Evolutionary conservation across 1,140 invertebrate species (phyloP).

Genomic region (Streblospio benedicti): DNA sequence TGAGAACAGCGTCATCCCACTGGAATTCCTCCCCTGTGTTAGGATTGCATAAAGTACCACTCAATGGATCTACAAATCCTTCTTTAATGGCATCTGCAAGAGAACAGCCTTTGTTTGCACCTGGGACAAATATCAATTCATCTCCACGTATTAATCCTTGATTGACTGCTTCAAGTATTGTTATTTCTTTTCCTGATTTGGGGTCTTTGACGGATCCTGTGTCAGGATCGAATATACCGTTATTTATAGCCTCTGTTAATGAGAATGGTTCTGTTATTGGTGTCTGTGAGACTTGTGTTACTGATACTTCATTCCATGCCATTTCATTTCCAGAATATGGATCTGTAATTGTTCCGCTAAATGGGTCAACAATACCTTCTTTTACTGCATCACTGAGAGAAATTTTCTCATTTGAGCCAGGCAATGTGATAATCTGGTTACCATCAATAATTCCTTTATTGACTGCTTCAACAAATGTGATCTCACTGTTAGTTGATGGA

Average conservation of each 20-base stretch:
- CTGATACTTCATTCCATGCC: slow-evolving; percentile 61
- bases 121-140: too few relatives aligned
- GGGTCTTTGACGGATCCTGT: slow-evolving; percentile 5
- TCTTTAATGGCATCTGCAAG: slow-evolving; percentile 1
- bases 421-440: too few relatives aligned
- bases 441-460: slow-evolving; percentile 44
- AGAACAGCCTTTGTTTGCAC: too few relatives aligned
- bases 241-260: slow-evolving; percentile 34
- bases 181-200: slow-evolving; percentile 44
- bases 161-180: slow-evolving; percentile 67
- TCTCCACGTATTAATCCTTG: slow-evolving; percentile 58
- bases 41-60: slow-evolving; percentile 30
- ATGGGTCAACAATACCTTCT: slow-evolving; percentile 23
- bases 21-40: neutral
- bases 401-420: slow-evolving; percentile 51
- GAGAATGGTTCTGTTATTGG: too few relatives aligned
- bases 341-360: slow-evolving; percentile 27
- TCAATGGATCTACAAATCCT: slow-evolving; percentile 28
- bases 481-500: slow-evolving; percentile 18
- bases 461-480: slow-evolving; percentile 36
- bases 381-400: slow-evolving; percentile 51
- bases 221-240: slow-evolving; percentile 40
- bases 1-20: neutral
- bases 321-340: slow-evolving; percentile 45
- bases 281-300: too few relatives aligned